Conservation (phyloP, 2,113 vertebrate genomes). For the Oncorhynchus tshawytscha region DNA sequence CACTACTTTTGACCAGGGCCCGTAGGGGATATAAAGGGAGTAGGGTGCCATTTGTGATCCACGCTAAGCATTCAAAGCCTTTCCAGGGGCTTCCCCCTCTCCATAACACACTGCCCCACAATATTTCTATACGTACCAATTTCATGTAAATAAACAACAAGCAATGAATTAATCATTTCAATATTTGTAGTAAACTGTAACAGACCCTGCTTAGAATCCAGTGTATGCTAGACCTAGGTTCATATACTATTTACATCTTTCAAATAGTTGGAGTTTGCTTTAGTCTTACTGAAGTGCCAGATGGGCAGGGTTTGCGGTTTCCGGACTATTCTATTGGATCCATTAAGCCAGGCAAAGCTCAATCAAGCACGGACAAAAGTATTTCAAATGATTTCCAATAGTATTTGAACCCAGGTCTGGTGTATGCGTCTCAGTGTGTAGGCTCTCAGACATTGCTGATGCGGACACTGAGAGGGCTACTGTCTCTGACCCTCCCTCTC, state of each 20-base stretch:
- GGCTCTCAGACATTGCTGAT: conserved; percentile 79
- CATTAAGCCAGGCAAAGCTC: no score
- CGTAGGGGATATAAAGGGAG: neutral
- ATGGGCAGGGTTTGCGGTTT: neutral
- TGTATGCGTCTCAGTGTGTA: no score
- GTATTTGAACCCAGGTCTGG: no score
- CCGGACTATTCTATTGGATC: no score
- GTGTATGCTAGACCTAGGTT: neutral
- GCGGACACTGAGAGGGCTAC: conserved; percentile 73
- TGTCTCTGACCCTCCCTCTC: conserved; percentile 60
- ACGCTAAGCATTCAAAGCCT: neutral
- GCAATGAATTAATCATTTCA: neutral
- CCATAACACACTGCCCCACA: neutral
- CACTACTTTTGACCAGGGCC: no score
- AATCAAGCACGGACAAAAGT: no score
- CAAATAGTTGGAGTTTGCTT: neutral
- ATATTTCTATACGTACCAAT: neutral
- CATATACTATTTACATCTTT: neutral
- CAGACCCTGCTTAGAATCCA: neutral
- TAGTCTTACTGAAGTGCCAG: neutral
- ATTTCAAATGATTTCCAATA: no score
- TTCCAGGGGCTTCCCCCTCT: neutral
- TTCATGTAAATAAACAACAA: neutral
- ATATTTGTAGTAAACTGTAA: neutral
- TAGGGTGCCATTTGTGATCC: neutral